A percentile compares a stretch with the other conserved stretches of the same genome.
Conservation (phyloP, 1,140 invertebrate species). For the Bombus confusus region DNA sequence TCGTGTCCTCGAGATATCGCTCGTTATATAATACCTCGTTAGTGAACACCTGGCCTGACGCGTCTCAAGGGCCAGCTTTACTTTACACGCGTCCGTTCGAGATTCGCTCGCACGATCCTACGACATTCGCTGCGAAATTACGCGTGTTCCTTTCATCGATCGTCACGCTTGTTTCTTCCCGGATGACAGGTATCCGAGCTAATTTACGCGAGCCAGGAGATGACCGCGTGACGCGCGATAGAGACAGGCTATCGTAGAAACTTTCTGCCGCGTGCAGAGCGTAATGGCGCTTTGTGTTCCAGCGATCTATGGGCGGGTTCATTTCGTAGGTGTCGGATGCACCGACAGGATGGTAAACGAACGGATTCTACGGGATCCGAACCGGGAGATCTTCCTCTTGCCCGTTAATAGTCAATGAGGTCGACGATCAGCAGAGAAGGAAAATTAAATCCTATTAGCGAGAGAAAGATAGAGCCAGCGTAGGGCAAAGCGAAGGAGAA, state of each 20-base stretch:
- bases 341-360: constrained; percentile 43
- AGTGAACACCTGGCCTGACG: constrained; percentile 36
- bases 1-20: neutral
- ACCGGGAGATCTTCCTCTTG: constrained; percentile 14
- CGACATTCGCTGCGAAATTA: neutral
- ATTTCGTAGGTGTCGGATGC: constrained; percentile 49
- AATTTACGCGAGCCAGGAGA: constrained; percentile 22
- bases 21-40: constrained; percentile 42
- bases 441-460: constrained; percentile 52
- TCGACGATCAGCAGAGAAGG: constrained; percentile 26
- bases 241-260: constrained; percentile 1
- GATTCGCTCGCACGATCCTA: neutral
- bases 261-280: neutral
- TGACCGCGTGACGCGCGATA: constrained; percentile 1
- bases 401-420: constrained; percentile 60
- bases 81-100: constrained; percentile 36
- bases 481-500: too few relatives aligned
- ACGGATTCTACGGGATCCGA: constrained; percentile 16
- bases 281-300: constrained; percentile 21
- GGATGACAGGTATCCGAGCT: constrained; percentile 20
- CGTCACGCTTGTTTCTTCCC: neutral
- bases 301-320: constrained; percentile 18
- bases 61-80: constrained; percentile 44
- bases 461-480: neutral
- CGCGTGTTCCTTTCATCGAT: neutral